These are phyloP conservation scores for Colostygia pectinataria DNA, from an alignment of 2,888 invertebrate species.

Conservation along the genomic window DNA sequence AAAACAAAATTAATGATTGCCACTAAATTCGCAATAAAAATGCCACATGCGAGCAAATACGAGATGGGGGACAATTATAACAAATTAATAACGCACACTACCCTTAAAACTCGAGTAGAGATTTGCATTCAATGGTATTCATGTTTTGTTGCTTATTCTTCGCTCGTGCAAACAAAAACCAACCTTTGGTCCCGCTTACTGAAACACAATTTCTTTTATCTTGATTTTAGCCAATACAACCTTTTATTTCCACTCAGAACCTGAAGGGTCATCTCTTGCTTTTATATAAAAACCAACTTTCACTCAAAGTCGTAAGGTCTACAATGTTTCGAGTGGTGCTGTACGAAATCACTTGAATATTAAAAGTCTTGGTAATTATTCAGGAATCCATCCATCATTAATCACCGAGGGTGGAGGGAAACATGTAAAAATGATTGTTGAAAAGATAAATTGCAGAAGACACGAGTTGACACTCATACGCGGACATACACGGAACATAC, in stretches of 20 bases:
- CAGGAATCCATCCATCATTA: constrained; percentile 84
- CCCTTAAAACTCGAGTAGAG: constrained; percentile 81
- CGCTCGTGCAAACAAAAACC: constrained; percentile 32
- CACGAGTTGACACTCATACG: constrained; percentile 72
- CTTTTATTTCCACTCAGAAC: constrained; percentile 40
- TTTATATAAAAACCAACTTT: constrained; percentile 51
- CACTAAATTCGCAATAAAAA: constrained; percentile 82
- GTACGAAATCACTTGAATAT: constrained; percentile 79
- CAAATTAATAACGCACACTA: constrained; percentile 81
- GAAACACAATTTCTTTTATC: constrained; percentile 29
- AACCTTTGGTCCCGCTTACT: constrained; percentile 30
- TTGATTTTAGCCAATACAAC: constrained; percentile 37
- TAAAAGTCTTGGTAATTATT: constrained; percentile 84
- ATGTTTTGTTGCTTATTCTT: constrained; percentile 65
- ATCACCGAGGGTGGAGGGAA: constrained; percentile 76
- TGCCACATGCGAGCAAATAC: constrained; percentile 80
- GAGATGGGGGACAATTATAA: constrained; percentile 77
- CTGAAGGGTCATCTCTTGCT: constrained; percentile 71
- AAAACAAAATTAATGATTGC: constrained; percentile 82
- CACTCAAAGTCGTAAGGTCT: constrained; percentile 39
- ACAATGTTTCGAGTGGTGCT: constrained; percentile 36
- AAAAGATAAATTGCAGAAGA: constrained; percentile 78
- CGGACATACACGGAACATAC: constrained; percentile 31
- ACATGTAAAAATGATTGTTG: constrained; percentile 81
- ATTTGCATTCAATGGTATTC: constrained; percentile 79